Evolutionary conservation across 2,888 invertebrate genomes (phyloP).

Genomic region (Atherix ibis): DNA sequence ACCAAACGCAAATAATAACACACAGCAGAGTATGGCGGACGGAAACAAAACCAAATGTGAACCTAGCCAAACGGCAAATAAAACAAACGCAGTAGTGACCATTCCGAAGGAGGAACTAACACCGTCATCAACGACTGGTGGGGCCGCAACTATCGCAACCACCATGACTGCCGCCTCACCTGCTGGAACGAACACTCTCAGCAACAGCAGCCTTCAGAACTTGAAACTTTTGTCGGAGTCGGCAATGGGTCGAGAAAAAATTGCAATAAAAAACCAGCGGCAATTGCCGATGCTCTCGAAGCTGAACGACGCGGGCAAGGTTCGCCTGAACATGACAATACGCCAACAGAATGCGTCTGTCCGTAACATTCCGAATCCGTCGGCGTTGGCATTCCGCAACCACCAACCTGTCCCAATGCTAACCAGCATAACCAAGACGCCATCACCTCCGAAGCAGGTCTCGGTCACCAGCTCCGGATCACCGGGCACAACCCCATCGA

Average conservation of each 20-base stretch:
- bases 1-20: not conserved
- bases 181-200: not conserved
- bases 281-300: constrained; percentile 22
- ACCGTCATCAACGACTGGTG: not conserved
- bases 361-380: constrained; percentile 47
- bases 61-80: no score
- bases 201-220: constrained; percentile 30
- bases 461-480: constrained; percentile 5
- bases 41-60: no score
- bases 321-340: constrained; percentile 20
- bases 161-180: not conserved
- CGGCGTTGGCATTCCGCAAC: constrained; percentile 40
- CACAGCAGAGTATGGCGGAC: not conserved
- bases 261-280: constrained; percentile 18
- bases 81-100: no score
- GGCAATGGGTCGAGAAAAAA: constrained; percentile 28
- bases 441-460: constrained; percentile 8
- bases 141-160: not conserved
- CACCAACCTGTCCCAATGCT: constrained; percentile 18
- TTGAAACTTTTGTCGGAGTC: constrained; percentile 38
- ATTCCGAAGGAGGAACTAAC: not conserved
- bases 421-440: constrained; percentile 16
- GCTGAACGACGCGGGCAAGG: constrained; percentile 33
- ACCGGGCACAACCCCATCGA: constrained; percentile 1
- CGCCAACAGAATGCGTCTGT: constrained; percentile 41